Base-by-base conservation (phyloP, 2,797 vertebrate species). In the Rhinella marina region DNA sequence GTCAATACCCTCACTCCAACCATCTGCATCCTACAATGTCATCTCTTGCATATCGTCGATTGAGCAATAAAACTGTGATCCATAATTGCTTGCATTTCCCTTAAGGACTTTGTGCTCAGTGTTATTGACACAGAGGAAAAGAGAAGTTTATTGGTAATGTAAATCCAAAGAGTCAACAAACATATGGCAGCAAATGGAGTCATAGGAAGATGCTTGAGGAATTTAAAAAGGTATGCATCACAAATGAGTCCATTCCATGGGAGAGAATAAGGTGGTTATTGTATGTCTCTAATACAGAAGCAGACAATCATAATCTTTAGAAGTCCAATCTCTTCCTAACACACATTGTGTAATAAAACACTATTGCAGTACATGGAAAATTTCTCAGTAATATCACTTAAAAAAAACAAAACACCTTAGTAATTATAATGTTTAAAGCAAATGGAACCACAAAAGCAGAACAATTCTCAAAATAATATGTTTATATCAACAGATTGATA, bases 1-100 rank as follows among this genome's bases (percentile, higher is more conserved):
- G 88, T 89, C 88, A 89, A 86, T 86, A 86, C 81, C 62, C 81
- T 89, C 50, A 83, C 72, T 84, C 29, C 81, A 86, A 80, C 88
- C 88, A 89, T 89, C 84, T 89, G 88, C 88, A 89, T 89, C 54
- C 73, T 83, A 76, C 80, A 82, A 86, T 89, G 88, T 86, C 84
- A 89, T 89, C 62, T 86, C 73, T 23, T 83, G 73, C 54, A 89
- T 83, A 83, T 89, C 72, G 52, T 81, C 41, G 41, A 41, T 41
- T 41, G 41, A 41, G 41, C 88, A 86, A 86, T 89, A 89, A 89
- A 89, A 68, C 85, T 79, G 88, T 83, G 84, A 86, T 89, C 88
- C 81, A 89, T 89, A 86, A 89, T 89, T 89, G 88, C 84, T 29
- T 86, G 88, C 81, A 86, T 89, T 89, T 68, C 84, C 80, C 84